Conservation (phyloP, 2,888 invertebrate species). For the Scelioninae gen. 1 region DNA sequence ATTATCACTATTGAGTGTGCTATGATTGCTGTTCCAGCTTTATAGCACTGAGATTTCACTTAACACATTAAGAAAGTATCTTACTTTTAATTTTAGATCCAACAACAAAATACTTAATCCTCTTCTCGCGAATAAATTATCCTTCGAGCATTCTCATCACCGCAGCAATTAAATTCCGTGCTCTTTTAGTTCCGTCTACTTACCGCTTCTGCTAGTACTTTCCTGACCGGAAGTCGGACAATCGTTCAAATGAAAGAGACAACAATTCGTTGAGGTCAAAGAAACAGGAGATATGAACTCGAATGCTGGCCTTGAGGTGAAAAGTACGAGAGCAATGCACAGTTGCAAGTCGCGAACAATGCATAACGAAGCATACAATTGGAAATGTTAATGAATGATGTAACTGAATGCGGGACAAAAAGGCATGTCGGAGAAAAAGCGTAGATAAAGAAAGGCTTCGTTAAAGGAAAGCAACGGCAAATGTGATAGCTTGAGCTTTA, state of each 20-base stretch:
- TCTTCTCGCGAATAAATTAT: conserved; percentile 44
- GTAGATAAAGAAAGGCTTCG: too few relatives aligned
- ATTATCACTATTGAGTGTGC: too few relatives aligned
- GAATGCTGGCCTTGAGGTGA: background rate
- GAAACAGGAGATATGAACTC: background rate
- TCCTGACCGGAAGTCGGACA: too few relatives aligned
- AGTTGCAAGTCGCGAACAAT: too few relatives aligned
- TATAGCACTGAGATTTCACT: too few relatives aligned
- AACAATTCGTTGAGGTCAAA: conserved; percentile 32
- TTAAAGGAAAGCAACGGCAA: conserved; percentile 31
- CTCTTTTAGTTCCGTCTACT: conserved; percentile 38
- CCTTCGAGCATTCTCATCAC: background rate
- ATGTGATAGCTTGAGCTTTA: conserved; percentile 38
- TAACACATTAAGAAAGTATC: too few relatives aligned
- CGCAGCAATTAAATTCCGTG: conserved; percentile 33
- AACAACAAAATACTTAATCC: too few relatives aligned
- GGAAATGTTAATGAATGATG: conserved; percentile 61
- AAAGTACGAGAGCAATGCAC: conserved; percentile 14
- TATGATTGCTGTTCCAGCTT: too few relatives aligned
- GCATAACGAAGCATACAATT: too few relatives aligned
- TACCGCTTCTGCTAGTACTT: too few relatives aligned
- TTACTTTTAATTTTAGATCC: too few relatives aligned
- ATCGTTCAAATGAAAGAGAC: conserved; percentile 31
- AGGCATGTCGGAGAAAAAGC: conserved; percentile 26
- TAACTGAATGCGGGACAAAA: conserved; percentile 28